These are phyloP conservation scores for Lycaon pictus DNA, from an alignment of 2,113 vertebrate species.

Conservation along the genomic window DNA sequence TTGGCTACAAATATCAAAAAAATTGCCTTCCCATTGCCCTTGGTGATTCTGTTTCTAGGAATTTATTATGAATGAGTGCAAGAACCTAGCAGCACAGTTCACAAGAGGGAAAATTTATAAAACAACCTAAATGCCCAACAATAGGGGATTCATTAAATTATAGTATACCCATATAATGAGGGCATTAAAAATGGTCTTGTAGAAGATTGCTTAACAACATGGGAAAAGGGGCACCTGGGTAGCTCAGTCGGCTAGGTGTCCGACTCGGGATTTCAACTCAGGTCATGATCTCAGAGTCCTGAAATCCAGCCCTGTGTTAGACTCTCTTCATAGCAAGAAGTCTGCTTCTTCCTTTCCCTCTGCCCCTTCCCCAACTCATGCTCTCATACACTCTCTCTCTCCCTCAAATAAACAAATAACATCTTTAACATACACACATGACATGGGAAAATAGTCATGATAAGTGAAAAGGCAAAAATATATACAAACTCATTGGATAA, in stretches of 20 bases:
- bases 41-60: background rate
- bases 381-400: background rate
- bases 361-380: background rate
- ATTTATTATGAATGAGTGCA: background rate
- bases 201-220: background rate
- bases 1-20: conserved; percentile 36
- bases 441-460: conserved; percentile 25
- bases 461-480: conserved; percentile 23
- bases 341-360: background rate
- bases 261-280: background rate
- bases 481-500: background rate
- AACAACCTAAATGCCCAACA: background rate
- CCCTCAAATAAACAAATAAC: background rate
- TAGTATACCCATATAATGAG: background rate
- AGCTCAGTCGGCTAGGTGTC: background rate
- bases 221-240: background rate
- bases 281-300: background rate
- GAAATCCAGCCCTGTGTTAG: background rate
- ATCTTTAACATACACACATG: background rate
- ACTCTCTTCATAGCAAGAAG: background rate
- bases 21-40: background rate
- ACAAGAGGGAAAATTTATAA: conserved; percentile 46
- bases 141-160: conserved; percentile 4
- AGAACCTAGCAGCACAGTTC: background rate
- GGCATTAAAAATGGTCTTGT: background rate